Conservation (phyloP, 1,140 invertebrate genomes). For the Drosophila pseudoobscura region DNA sequence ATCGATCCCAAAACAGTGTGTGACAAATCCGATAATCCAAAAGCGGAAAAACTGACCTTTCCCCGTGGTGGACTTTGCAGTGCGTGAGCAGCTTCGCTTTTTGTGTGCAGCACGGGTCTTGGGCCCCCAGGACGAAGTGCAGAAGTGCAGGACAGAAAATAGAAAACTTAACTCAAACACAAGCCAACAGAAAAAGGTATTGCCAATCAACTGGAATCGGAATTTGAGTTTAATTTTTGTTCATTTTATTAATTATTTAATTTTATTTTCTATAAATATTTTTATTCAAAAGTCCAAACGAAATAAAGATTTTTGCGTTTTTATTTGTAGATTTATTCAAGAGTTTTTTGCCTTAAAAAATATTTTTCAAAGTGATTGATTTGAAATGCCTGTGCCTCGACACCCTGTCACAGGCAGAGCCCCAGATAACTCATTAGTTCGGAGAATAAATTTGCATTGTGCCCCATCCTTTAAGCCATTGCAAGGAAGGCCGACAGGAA, state of each 20-base stretch:
- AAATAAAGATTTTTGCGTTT: neutral
- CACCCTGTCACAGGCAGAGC: too few species aligned
- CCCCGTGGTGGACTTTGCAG: constrained; percentile 26
- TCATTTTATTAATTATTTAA: neutral
- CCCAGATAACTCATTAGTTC: constrained; percentile 13
- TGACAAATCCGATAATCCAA: too few species aligned
- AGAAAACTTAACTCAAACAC: neutral
- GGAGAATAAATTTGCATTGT: constrained; percentile 29
- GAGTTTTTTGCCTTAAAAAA: too few species aligned
- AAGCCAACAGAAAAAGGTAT: constrained; percentile 19
- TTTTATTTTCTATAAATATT: neutral
- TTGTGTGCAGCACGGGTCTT: too few species aligned
- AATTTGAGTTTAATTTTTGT: neutral
- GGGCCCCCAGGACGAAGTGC: too few species aligned
- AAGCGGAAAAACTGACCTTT: neutral
- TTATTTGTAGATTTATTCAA: neutral
- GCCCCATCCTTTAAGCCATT: constrained; percentile 31
- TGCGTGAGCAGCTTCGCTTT: constrained; percentile 3
- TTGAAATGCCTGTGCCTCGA: too few species aligned
- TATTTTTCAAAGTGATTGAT: too few species aligned
- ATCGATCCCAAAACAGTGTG: neutral
- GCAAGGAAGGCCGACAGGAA: constrained; percentile 40
- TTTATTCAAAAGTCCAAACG: too few species aligned
- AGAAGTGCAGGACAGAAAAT: neutral
- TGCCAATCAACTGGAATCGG: neutral